Percentiles rank a stretch among this genome's conserved stretches.
Conservation (phyloP, 1,140 invertebrate species). For the Pissodes strobi region DNA sequence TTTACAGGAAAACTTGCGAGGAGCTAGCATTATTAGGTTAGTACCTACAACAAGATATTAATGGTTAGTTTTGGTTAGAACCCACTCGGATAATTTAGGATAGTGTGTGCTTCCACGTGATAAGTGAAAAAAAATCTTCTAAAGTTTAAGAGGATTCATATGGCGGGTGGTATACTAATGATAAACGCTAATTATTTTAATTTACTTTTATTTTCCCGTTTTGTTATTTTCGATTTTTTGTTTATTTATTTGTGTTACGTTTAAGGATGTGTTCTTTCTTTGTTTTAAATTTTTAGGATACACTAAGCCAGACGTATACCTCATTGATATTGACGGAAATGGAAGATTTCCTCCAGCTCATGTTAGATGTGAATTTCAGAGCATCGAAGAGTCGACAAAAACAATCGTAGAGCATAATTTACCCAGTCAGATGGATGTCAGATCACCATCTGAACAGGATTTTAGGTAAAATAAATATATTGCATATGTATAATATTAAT, state of each 20-base stretch:
- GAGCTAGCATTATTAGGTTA: slow-evolving; percentile 79
- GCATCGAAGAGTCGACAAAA: slow-evolving; percentile 81
- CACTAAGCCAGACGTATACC: slow-evolving; percentile 85
- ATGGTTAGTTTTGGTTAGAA: neutral
- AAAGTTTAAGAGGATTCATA: no score
- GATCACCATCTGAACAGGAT: slow-evolving; percentile 73
- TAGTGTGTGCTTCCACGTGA: no score
- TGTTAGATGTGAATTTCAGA: slow-evolving; percentile 89
- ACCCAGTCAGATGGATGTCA: slow-evolving; percentile 84
- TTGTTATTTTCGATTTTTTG: neutral
- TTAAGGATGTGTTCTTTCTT: slow-evolving; percentile 11
- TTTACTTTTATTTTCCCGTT: neutral
- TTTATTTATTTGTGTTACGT: neutral
- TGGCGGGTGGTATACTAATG: no score
- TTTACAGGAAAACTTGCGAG: slow-evolving; percentile 88
- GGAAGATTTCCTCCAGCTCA: slow-evolving; percentile 87
- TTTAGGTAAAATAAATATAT: slow-evolving; percentile 58
- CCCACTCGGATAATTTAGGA: no score
- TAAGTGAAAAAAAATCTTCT: no score
- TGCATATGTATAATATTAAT: neutral
- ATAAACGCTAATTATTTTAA: no score
- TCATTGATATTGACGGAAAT: slow-evolving; percentile 92
- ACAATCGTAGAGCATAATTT: slow-evolving; percentile 93
- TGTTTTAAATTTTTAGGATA: slow-evolving; percentile 59
- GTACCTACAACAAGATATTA: neutral